These are phyloP conservation scores for Cancer borealis DNA, from an alignment of 2,888 invertebrate genomes.

Conservation along the genomic window DNA sequence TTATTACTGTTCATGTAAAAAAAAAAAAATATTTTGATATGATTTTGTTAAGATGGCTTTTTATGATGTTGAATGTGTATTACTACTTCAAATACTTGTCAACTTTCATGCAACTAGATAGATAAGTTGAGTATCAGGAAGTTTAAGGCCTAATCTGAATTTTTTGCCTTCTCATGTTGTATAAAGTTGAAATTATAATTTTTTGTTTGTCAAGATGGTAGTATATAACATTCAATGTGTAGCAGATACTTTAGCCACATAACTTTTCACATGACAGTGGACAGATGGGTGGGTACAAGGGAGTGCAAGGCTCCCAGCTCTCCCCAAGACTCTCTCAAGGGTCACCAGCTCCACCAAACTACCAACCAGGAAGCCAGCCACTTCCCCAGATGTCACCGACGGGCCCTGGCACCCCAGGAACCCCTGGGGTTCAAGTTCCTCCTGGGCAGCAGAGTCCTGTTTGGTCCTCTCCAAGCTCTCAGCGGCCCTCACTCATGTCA, in stretches of 20 bases:
- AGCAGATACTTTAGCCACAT: background rate
- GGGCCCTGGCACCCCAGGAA: slow-evolving; percentile 67
- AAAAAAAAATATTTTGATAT: too few relatives aligned
- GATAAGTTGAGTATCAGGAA: too few relatives aligned
- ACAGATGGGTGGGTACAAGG: slow-evolving; percentile 72
- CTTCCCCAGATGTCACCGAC: slow-evolving; percentile 75
- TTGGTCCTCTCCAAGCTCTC: slow-evolving; percentile 70
- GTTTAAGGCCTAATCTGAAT: too few relatives aligned
- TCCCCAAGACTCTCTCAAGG: slow-evolving; percentile 75
- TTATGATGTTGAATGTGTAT: too few relatives aligned
- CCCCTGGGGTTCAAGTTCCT: slow-evolving; percentile 68
- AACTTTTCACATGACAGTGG: slow-evolving; percentile 51
- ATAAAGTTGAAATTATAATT: too few relatives aligned
- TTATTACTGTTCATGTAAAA: too few relatives aligned
- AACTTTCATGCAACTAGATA: too few relatives aligned
- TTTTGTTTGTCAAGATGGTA: background rate
- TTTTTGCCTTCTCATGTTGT: too few relatives aligned
- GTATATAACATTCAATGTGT: background rate
- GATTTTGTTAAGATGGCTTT: too few relatives aligned
- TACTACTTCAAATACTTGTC: too few relatives aligned
- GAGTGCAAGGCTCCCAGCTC: slow-evolving; percentile 71
- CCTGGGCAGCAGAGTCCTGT: slow-evolving; percentile 76
- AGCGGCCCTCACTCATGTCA: slow-evolving; percentile 66
- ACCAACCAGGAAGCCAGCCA: slow-evolving; percentile 69
- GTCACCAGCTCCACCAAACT: slow-evolving; percentile 73